Conservation (phyloP, 1,140 invertebrate genomes). For the Archivesica marissinica region DNA sequence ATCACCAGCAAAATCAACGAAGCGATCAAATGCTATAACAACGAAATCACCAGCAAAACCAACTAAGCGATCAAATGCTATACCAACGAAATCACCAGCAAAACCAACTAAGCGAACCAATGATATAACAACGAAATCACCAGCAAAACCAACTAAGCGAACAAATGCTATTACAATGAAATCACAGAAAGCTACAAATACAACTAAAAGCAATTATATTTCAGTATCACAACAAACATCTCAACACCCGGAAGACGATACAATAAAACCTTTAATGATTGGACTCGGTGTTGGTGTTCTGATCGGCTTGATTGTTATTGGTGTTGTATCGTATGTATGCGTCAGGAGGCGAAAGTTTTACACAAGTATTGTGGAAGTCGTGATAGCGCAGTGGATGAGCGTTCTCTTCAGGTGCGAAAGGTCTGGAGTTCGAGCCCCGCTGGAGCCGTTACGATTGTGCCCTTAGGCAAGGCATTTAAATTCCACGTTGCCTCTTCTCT, state of each 20-base stretch:
- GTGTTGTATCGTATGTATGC: conserved; percentile 31
- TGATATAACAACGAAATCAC: conserved; percentile 2
- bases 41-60: too few relatives aligned
- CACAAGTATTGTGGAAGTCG: too few relatives aligned
- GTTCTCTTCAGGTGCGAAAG: too few relatives aligned
- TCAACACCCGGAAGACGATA: conserved; percentile 34
- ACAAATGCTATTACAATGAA: conserved; percentile 14
- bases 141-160: conserved; percentile 10
- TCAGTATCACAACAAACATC: background rate
- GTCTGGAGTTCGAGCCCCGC: too few relatives aligned
- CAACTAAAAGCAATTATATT: conserved; percentile 13
- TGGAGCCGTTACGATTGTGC: too few relatives aligned
- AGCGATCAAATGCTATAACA: too few relatives aligned
- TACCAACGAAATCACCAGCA: background rate
- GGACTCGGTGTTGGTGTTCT: conserved; percentile 36
- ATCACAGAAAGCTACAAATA: background rate
- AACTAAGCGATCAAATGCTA: too few relatives aligned
- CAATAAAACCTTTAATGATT: conserved; percentile 47
- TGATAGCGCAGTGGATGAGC: too few relatives aligned
- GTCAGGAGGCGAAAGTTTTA: conserved; percentile 15
- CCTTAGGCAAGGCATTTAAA: too few relatives aligned
- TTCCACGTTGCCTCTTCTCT: too few relatives aligned
- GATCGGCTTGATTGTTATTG: conserved; percentile 34
- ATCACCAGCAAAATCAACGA: too few relatives aligned
- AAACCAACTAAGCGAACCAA: conserved; percentile 19